Conservation (phyloP, 2,888 invertebrate species). For the Standfussiana lucernea region DNA sequence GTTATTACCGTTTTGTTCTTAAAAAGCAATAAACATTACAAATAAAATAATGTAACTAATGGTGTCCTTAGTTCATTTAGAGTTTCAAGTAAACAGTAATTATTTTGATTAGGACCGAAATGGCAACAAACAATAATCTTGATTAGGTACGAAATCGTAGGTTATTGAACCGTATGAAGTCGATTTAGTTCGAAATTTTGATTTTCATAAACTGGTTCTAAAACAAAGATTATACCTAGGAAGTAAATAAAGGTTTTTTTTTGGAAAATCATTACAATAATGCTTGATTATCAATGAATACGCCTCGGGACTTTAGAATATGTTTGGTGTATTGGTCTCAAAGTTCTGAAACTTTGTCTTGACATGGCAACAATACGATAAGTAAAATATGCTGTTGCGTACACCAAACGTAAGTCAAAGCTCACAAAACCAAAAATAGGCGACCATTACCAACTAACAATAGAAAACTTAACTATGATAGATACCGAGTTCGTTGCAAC, state of each 20-base stretch:
- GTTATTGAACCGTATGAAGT: background rate
- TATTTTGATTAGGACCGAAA: background rate
- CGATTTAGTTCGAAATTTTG: background rate
- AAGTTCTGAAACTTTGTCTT: background rate
- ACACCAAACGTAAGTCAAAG: background rate
- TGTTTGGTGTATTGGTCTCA: background rate
- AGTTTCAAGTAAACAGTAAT: background rate
- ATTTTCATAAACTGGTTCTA: background rate
- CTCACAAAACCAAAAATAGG: background rate
- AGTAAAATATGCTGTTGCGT: background rate
- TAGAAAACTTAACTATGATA: background rate
- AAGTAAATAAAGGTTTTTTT: background rate
- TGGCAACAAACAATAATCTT: background rate
- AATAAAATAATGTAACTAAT: conserved; percentile 6
- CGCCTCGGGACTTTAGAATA: background rate
- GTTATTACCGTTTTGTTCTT: background rate
- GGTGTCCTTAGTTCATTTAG: background rate
- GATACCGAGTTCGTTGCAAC: background rate
- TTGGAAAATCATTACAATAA: background rate
- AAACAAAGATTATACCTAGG: background rate
- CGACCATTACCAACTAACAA: background rate
- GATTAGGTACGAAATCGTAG: background rate
- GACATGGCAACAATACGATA: background rate
- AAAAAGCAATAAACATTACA: conserved; percentile 14
- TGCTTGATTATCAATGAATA: background rate